Conservation (phyloP, 2,888 invertebrate genomes). For the Mylabris sibirica region DNA sequence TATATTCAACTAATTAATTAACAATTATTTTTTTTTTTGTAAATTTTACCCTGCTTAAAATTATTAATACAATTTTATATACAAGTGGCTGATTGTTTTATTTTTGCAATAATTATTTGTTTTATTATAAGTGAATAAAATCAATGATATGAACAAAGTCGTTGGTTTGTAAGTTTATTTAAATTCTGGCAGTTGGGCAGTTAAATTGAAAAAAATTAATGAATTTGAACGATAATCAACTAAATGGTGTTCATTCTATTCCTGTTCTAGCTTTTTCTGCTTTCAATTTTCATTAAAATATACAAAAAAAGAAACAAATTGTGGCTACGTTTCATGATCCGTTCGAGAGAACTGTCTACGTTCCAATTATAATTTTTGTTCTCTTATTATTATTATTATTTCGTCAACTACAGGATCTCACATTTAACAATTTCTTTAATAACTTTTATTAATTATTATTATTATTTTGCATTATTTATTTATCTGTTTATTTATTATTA, state of each 20-base stretch:
- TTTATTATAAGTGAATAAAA: not conserved
- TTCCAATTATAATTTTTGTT: conserved; percentile 47
- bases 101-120: conserved; percentile 37
- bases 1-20: conserved; percentile 33
- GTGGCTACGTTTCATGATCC: conserved; percentile 47
- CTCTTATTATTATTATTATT: no score
- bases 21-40: conserved; percentile 47
- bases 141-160: conserved; percentile 7
- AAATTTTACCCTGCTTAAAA: conserved; percentile 59
- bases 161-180: conserved; percentile 53
- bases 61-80: conserved; percentile 51
- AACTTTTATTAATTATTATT: conserved; percentile 29
- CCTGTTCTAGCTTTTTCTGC: conserved; percentile 27
- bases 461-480: conserved; percentile 45
- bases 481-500: conserved; percentile 47
- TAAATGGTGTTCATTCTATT: conserved; percentile 47
- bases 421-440: conserved; percentile 54
- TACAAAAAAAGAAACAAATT: conserved; percentile 28
- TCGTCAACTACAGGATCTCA: conserved; percentile 57
- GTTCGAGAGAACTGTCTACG: conserved; percentile 55
- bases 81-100: conserved; percentile 41
- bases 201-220: conserved; percentile 14
- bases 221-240: conserved; percentile 42
- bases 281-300: conserved; percentile 37
- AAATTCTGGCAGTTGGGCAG: conserved; percentile 57